Base-by-base conservation (phyloP, 2,797 vertebrate genomes). In the Argentina silus region DNA sequence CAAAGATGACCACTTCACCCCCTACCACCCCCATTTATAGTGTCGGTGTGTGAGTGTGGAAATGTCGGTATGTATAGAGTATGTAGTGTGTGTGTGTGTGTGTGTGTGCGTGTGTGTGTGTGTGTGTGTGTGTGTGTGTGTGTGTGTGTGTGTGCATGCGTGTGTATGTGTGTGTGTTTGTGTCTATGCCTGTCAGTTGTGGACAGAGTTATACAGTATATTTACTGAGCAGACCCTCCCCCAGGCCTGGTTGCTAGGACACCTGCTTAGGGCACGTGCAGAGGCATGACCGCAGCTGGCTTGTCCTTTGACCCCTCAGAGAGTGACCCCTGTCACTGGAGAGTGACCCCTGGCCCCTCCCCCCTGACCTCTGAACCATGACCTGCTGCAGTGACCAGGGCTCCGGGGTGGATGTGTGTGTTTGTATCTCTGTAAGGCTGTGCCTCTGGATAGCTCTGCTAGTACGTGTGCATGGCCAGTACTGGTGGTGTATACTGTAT, bases 231-330 rank as follows among this genome's bases (percentile, higher is more conserved):
- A 77, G 75, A 81, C 59, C 59, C 19, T 60, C 71, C 64, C 72
- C 62, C 19, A 14, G 55, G 45, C 67, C 11, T 73, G 69, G 90
- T 89, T 91, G 90, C 86, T 86, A 83, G 79, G 90, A 89, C 80
- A 91, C 85, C 83, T 87, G 85, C 78, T 78, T 9, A 27, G 81
- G 79, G 76, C 86, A 87, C 70, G 61, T 85, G 86, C 78, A 81
- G 73, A 83, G 80, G 72, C 69, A 70, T 74, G 80, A 80, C 78
- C 45, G 59, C 77, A 36, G 27, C 60, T 27, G 65, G 53, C 36
- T 79, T 17, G 23, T 2, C 50, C 79, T 70, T 76, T 82, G 81
- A 89, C 80, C 85, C 82, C 69, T 70, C 27, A 67, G 65, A 72
- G 72, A 72, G 61, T 8, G 5, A 14, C 12, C 79, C 68, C 77